Percentiles rank a stretch among this genome's conserved stretches.
These are phyloP conservation scores for Cerceris ruficornis DNA, from an alignment of 2,888 invertebrate genomes.

Conservation along the genomic window DNA sequence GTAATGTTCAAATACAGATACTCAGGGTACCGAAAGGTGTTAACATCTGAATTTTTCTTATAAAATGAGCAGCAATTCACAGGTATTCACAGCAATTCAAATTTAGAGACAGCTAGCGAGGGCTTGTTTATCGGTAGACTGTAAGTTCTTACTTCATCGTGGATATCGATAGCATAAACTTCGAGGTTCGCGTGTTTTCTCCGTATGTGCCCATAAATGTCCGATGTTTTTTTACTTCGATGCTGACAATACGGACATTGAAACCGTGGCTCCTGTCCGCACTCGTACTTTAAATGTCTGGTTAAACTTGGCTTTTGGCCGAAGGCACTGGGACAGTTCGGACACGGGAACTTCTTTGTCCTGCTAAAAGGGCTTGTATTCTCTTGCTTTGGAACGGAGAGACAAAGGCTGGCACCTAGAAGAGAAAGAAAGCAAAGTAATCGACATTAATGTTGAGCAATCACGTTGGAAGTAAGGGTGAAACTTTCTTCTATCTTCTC, in stretches of 20 bases:
- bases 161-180: constrained; percentile 72
- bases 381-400: not conserved
- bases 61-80: not conserved
- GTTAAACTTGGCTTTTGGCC: constrained; percentile 68
- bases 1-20: too few species aligned
- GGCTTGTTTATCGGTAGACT: not conserved
- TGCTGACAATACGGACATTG: constrained; percentile 76
- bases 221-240: constrained; percentile 71
- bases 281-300: constrained; percentile 74
- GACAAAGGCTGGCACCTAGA: constrained; percentile 21
- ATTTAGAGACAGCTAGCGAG: not conserved
- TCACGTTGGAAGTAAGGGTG: not conserved
- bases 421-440: constrained; percentile 24
- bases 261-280: constrained; percentile 75
- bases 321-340: constrained; percentile 69
- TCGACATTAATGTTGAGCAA: constrained; percentile 7
- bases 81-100: constrained; percentile 13
- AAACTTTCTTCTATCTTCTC: too few species aligned
- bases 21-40: too few species aligned
- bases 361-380: not conserved
- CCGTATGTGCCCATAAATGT: constrained; percentile 75
- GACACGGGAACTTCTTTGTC: constrained; percentile 62
- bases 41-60: too few species aligned
- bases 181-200: constrained; percentile 69
- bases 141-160: constrained; percentile 5